Evolutionary conservation across 2,113 vertebrate genomes (phyloP).

Genomic region (Anhinga anhinga): DNA sequence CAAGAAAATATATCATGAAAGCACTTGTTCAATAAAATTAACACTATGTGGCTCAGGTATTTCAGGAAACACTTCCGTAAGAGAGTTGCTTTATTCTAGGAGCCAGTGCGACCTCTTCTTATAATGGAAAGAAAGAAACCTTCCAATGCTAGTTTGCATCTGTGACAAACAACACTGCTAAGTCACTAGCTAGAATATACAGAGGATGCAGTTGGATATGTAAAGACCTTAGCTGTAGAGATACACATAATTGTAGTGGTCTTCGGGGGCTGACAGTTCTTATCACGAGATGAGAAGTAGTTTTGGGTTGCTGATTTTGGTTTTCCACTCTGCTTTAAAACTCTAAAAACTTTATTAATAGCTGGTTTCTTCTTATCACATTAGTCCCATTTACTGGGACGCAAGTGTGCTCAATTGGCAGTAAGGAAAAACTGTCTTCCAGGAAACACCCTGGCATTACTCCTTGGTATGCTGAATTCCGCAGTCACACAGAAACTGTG

Average conservation of each 20-base stretch:
- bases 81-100: neutral
- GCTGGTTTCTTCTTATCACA: neutral
- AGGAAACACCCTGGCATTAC: neutral
- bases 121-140: neutral
- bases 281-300: neutral
- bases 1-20: neutral
- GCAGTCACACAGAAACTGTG: neutral
- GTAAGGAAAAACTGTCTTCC: neutral
- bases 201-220: no score
- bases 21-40: neutral
- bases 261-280: no score
- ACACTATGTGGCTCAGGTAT: neutral
- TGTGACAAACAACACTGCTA: neutral
- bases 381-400: neutral
- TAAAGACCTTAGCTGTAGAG: neutral
- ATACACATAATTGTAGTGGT: neutral
- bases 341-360: neutral
- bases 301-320: neutral
- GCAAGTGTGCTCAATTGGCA: neutral
- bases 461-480: neutral
- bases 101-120: neutral
- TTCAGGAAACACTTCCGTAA: neutral
- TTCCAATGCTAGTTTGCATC: neutral
- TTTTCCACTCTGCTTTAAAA: neutral
- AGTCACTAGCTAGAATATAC: neutral